Evolutionary conservation across 1,140 invertebrate species (phyloP), one percentile per base, ranked within the genome.

Genomic region (Antheraea mylitta): DNA sequence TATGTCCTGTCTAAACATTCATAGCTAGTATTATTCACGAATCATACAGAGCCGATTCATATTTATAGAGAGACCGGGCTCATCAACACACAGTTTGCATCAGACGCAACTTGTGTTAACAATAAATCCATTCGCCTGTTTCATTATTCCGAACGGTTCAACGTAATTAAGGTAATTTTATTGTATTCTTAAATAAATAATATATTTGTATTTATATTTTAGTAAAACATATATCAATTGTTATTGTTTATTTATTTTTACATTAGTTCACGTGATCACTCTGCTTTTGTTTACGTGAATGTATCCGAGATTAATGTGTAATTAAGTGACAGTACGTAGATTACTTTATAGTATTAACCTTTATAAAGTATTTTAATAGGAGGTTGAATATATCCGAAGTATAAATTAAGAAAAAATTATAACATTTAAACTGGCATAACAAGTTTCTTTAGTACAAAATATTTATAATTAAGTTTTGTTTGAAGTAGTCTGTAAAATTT

Each of bases 51-150:
- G 67, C n/a, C 22, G 53, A n/a, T 66, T 67, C 64, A 68, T 72
- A 72, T 72, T 72, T 72, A 72, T 72, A 72, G 63, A 61, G 63
- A 60, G 70, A 18, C 58, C 36, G 18, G n/a, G 65, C 63, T 67
- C 67, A 68, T 62, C 62, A 37, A 58, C 38, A 59, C 61, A 64
- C 68, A 67, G 68, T 75, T 30, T 64, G 36, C 45, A 62, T 19
- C 16, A 37, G 30, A 36, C 58, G 10, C 4, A 18, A 59, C 19
- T 7, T 11, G 65, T 66, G 65, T 66, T 22, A 58, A 66, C 65
- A 66, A 58, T 66, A 30, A 30, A n/a, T 65, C 38, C 42, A 45
- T 53, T 65, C 1, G 18, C 37, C 64, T 22, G 7, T 4, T 11
- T 53, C 5, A 53, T 53, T 53, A 16, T 53, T 16, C 16, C 13